Conservation (phyloP, 1,140 invertebrate genomes). For the Rhopalosiphum padi region DNA sequence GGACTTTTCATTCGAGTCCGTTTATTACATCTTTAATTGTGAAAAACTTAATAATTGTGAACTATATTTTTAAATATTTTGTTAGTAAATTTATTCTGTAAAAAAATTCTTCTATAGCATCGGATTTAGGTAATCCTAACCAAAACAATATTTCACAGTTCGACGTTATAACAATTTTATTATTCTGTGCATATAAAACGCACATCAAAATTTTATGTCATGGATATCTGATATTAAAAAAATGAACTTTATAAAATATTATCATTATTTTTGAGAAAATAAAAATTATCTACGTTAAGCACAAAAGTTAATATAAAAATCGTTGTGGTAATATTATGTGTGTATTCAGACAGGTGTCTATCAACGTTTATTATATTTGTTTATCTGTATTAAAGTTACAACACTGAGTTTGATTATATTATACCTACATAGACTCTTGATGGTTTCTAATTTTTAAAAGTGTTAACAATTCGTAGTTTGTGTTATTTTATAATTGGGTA, state of each 20-base stretch:
- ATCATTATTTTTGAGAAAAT: background rate
- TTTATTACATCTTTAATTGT: background rate
- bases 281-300: conserved; percentile 19
- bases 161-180: background rate
- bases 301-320: background rate
- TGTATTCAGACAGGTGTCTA: conserved; percentile 22
- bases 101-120: background rate
- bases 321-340: background rate
- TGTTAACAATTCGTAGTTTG: background rate
- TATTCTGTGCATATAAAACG: conserved; percentile 10
- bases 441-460: conserved; percentile 2
- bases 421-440: background rate
- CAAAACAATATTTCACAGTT: background rate
- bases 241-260: background rate
- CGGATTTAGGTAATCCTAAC: background rate
- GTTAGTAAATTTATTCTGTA: background rate
- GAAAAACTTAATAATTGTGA: background rate
- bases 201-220: conserved; percentile 19
- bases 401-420: background rate
- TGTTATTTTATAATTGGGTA: background rate
- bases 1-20: background rate
- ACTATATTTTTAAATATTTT: background rate
- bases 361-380: conserved; percentile 12
- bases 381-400: background rate
- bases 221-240: conserved; percentile 32